Conservation (phyloP, 1,140 invertebrate species). For the Branchinecta lynchi region DNA sequence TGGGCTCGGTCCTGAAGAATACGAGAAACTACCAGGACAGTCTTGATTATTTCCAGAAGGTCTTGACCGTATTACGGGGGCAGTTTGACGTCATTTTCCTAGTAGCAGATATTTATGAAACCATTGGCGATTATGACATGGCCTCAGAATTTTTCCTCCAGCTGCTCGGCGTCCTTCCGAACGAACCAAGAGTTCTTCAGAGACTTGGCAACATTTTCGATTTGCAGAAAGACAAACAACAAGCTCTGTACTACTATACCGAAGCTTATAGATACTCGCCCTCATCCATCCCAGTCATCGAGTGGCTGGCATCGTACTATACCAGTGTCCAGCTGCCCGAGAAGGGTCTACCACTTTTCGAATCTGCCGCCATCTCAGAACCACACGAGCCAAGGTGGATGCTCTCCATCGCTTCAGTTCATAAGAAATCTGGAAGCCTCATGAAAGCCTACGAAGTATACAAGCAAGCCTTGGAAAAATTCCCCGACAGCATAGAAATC, state of each 20-base stretch:
- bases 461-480: constrained; percentile 52
- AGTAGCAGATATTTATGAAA: constrained; percentile 63
- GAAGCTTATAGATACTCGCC: constrained; percentile 81
- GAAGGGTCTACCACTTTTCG: constrained; percentile 74
- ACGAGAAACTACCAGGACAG: constrained; percentile 54
- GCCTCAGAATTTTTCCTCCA: constrained; percentile 70
- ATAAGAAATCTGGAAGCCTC: constrained; percentile 64
- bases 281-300: constrained; percentile 70
- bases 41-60: constrained; percentile 62
- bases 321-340: constrained; percentile 76
- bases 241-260: constrained; percentile 78
- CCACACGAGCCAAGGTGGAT: constrained; percentile 70
- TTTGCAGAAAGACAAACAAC: constrained; percentile 67
- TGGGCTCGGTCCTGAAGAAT: constrained; percentile 58
- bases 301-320: constrained; percentile 82
- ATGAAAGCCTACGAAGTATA: constrained; percentile 64
- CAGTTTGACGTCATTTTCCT: constrained; percentile 74
- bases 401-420: constrained; percentile 65
- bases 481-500: constrained; percentile 63
- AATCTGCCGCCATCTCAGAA: constrained; percentile 70
- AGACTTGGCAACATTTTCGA: constrained; percentile 74
- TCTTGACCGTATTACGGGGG: constrained; percentile 55
- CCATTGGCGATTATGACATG: constrained; percentile 54
- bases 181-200: constrained; percentile 63
- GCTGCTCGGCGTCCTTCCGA: constrained; percentile 60